Base-by-base conservation (phyloP, 2,888 invertebrate species). In the Cynaeus angustus region DNA sequence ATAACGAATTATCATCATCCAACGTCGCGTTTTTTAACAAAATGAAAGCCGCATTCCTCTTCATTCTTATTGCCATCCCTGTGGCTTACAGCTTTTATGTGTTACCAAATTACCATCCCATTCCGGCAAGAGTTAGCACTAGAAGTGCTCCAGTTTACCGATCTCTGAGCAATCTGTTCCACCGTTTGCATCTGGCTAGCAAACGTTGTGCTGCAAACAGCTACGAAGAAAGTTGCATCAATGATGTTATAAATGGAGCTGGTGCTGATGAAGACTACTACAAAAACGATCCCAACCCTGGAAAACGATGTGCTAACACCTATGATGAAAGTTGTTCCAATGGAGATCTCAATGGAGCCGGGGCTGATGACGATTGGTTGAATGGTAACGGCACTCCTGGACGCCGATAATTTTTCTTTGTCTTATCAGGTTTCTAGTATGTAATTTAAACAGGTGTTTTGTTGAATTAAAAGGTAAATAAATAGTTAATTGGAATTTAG, bases 141-240 rank as follows among this genome's bases (percentile, higher is more conserved):
- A 41, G 45, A 13, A 56, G 41, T 26, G 50, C 61, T 7, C 61
- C 61, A 4, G 56, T 62, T 4, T 66, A 66, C 65, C 66, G 70
- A 50, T 59, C 64, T 0, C 41, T 74, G 12, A 67, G 65, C 37
- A 67, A 72, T 43, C 66, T 72, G 16, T 72, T 75, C 55, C 69
- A 72, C 37, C 56, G 72, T 12, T 52, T 74, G 21, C 73, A 73
- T 37, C 43, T 58, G 0, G 45, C 71, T 5, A 41, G 55, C 38
- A 66, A 61, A 59, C 73, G 81, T 14, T 83, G 83, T 55, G 77
- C 80, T 9, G n/a, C n/a, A n/a, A 83, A 83, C 73, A 73, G 87
- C 83, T 87, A 88, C 85, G 88, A 88, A 71, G 88, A 87, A 8
- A 87, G 71, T 26, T 75, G 74, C 45, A 64, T 58, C 21, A 78